Percentiles rank a stretch among this genome's conserved stretches.
phyloP scores from a whole-genome alignment of 2,113 vertebrate species.

The Pao palembangensis region DNA sequence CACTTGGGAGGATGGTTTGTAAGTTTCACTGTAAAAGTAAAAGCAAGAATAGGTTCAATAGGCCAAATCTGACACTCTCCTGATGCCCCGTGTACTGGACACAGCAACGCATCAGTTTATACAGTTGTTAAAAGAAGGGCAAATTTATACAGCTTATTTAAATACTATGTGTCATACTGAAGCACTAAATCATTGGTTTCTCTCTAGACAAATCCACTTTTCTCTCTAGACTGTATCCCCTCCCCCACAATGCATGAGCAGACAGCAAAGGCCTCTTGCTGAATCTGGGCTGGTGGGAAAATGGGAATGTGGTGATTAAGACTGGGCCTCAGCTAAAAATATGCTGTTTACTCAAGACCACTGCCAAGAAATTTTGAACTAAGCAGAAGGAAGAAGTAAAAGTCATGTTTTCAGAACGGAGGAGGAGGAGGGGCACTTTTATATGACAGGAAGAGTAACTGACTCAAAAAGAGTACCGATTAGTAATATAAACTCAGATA shows the following conservation, averaged over 20 bases:
- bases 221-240: constrained; percentile 19
- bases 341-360: constrained; percentile 80
- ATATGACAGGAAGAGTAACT: constrained; percentile 54
- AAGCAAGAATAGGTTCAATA: constrained; percentile 8
- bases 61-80: neutral
- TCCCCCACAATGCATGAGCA: constrained; percentile 31
- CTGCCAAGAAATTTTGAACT: constrained; percentile 81
- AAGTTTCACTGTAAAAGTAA: neutral
- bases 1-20: constrained; percentile 10
- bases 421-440: constrained; percentile 6
- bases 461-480: constrained; percentile 43
- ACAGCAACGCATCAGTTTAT: too few species aligned
- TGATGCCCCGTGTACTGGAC: too few species aligned
- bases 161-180: too few species aligned
- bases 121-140: too few species aligned
- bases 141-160: too few species aligned
- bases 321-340: constrained; percentile 82
- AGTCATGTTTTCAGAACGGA: constrained; percentile 61
- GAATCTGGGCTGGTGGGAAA: constrained; percentile 75
- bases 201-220: constrained; percentile 29
- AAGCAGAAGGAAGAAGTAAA: constrained; percentile 68
- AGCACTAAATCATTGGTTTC: constrained; percentile 1
- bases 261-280: constrained; percentile 49
- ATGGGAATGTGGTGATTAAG: constrained; percentile 73
- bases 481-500: constrained; percentile 25